Base-by-base conservation (phyloP, 1,140 invertebrate genomes). In the Linepithema humile region DNA sequence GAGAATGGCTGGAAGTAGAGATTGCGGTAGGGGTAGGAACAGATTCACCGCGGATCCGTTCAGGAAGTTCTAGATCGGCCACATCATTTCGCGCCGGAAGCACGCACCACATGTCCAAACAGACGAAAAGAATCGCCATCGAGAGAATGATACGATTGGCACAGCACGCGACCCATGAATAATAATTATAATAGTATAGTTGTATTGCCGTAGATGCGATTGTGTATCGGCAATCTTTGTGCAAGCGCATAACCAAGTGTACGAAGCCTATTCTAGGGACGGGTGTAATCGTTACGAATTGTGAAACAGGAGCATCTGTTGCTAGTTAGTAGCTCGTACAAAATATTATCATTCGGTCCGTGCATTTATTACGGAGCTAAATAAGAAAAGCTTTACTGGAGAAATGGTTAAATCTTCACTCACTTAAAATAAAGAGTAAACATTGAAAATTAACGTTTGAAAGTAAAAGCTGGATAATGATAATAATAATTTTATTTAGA, bases 31-130 rank as follows among this genome's bases (percentile, higher is more conserved):
- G 50, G 85, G 73, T 75, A 48, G 72, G 78, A 69, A 82, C 59
- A 45, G 55, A 53, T n/a, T 20, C 35, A 23, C 12, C 80, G 43
- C 69, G 82, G 84, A n/a, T n/a, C n/a, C n/a, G n/a, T 88, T 62
- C 87, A 88, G 87, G 74, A 84, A 89, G 84, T 86, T 35, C 87
- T 40, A 17, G 87, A 86, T 86, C 86, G 87, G 50, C 60, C 88
- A 84, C 75, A 86, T 80, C 87, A 75, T 89, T 75, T 77, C 86
- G 86, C 23, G 23, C 89, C 86, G 89, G 86, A 83, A 89, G 85
- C 88, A 90, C 87, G 89, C 84, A 85, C 92, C 94, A 94, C 94
- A 93, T 93, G 94, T 94, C 94, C 91, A 93, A 93, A 92, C 90
- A 91, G 50, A 88, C n/a, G n/a, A 67, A 82, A 29, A 84, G 59